Conservation (phyloP, 2,888 invertebrate species). For the Drosophila dives region DNA sequence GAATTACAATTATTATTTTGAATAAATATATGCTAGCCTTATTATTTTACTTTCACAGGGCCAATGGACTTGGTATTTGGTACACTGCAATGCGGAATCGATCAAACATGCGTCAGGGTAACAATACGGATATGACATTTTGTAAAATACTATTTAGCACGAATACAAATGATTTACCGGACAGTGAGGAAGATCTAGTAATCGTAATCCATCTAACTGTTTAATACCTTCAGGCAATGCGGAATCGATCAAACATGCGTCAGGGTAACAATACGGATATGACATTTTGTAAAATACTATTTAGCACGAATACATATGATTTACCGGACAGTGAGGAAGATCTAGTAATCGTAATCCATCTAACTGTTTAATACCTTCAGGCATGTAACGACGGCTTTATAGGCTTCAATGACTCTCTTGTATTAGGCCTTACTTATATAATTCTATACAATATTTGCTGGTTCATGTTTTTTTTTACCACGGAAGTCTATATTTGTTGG, state of each 20-base stretch:
- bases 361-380: conserved; percentile 31
- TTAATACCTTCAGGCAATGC: no score
- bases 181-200: conserved; percentile 41
- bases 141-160: no score
- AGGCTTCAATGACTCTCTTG: conserved; percentile 60
- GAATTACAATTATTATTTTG: conserved; percentile 8
- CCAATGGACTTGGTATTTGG: conserved; percentile 70
- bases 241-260: no score
- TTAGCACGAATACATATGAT: no score
- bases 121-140: conserved; percentile 33
- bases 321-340: no score
- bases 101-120: conserved; percentile 46
- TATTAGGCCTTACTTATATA: conserved; percentile 51
- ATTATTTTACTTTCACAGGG: conserved; percentile 34
- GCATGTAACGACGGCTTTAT: conserved; percentile 54
- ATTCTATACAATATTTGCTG: conserved; percentile 54
- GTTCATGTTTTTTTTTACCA: conserved; percentile 43
- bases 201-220: conserved; percentile 17
- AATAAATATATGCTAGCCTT: background rate
- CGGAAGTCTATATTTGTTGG: conserved; percentile 55
- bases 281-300: no score
- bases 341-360: no score
- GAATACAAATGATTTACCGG: conserved; percentile 8
- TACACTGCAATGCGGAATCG: conserved; percentile 65
- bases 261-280: no score